Base-by-base conservation (phyloP, 2,888 invertebrate species). In the Anoncus sp. region DNA sequence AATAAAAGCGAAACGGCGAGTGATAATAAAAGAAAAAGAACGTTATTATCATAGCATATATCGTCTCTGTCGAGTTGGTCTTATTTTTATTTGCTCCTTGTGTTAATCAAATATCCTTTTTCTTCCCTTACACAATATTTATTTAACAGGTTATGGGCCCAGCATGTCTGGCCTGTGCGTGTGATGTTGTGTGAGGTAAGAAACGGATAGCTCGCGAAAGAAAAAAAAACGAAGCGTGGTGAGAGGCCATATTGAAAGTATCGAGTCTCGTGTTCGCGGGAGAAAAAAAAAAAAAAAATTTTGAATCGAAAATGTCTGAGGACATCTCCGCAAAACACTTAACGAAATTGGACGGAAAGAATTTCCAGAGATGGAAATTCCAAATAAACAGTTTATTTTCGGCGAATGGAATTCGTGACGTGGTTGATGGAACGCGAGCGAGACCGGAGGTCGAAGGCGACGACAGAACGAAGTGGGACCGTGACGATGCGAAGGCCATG, bases 401-500 rank as follows among this genome's bases (percentile, higher is more conserved):
- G 1, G 57, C 38, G 4, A 20, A 57, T 38, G 35, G 38, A 1
- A 40, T 57, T 9, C 7, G 9, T n/a, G 22, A 38, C 20, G 38
- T 40, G 12, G 47, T 57, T 2, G 9, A 16, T 16, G 45, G 45
- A 16, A 35, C 60, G 70, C 49, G 55, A 7, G 38, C 59, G 14
- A 7, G 27, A 31, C 16, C 27, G 45, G 40, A n/a, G 14, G 51
- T 38, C 10, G 53, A 69, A 20, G 7, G 51, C 7, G 40, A 12
- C 5, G 73, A 22, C 35, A 43, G 22, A 24, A 69, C 62, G 43
- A 43, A 18, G n/a, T 81, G 78, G 81, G 47, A 55, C 40, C 74
- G 70, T 27, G 65, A 77, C 55, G 60, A 77, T 40, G 75, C 79
- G 9, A 78, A 67, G 40, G 77, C 79, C 12, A 72, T 71, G 71